Conservation (phyloP, 2,797 vertebrate genomes). For the Mus spretus region DNA sequence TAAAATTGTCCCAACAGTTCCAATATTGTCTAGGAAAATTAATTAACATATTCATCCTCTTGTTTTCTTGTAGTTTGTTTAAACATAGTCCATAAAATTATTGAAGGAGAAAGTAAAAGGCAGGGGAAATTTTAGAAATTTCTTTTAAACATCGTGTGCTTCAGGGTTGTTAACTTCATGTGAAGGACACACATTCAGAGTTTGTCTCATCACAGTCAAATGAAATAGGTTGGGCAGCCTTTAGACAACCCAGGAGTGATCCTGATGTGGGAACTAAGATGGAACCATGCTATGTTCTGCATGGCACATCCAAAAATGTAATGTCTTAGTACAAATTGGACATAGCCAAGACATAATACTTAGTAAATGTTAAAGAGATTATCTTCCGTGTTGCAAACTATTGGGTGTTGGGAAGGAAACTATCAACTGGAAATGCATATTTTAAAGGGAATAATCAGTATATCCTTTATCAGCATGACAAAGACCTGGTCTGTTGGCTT, state of each 20-base stretch:
- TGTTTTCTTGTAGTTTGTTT: slow-evolving; percentile 39
- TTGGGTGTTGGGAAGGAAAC: slow-evolving; percentile 22
- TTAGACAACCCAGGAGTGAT: slow-evolving; percentile 7
- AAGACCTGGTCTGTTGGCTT: slow-evolving; percentile 35
- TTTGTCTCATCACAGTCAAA: slow-evolving; percentile 65
- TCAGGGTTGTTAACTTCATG: slow-evolving; percentile 27
- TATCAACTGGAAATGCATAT: slow-evolving; percentile 63
- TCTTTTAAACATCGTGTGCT: slow-evolving; percentile 47
- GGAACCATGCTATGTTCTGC: background rate
- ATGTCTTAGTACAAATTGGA: slow-evolving; percentile 48
- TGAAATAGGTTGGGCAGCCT: slow-evolving; percentile 61
- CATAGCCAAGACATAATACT: slow-evolving; percentile 33
- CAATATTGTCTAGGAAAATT: slow-evolving; percentile 58
- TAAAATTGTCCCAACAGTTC: slow-evolving; percentile 45
- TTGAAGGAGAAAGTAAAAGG: slow-evolving; percentile 40
- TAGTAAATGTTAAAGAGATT: slow-evolving; percentile 60
- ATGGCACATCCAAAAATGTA: accelerated
- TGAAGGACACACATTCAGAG: slow-evolving; percentile 45
- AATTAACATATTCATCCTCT: slow-evolving; percentile 43
- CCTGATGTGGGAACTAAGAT: background rate
- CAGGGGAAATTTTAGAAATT: slow-evolving; percentile 11
- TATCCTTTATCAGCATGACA: slow-evolving; percentile 50
- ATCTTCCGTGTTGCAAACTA: slow-evolving; percentile 22
- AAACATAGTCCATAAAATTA: slow-evolving; percentile 32
- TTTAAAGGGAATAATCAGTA: slow-evolving; percentile 51